A percentile compares a stretch with the other conserved stretches of the same genome.
These are phyloP conservation scores for Spodoptera littoralis DNA, from an alignment of 2,888 invertebrate genomes.

Conservation along the genomic window DNA sequence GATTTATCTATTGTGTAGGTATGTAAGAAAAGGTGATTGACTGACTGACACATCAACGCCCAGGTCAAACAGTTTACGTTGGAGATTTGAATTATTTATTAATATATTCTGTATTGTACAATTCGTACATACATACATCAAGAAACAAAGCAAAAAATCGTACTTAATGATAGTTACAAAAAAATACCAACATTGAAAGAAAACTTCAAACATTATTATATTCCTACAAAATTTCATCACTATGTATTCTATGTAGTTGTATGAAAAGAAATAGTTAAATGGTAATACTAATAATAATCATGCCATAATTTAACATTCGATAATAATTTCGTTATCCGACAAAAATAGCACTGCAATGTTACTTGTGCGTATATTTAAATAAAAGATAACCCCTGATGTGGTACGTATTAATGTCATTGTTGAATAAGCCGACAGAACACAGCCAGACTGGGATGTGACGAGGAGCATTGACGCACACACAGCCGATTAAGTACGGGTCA, in stretches of 20 bases:
- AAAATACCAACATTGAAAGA: slow-evolving; percentile 1
- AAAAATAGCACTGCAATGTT: slow-evolving; percentile 70
- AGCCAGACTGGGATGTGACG: slow-evolving; percentile 43
- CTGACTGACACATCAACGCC: slow-evolving; percentile 39
- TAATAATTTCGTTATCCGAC: slow-evolving; percentile 59
- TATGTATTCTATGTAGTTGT: not conserved
- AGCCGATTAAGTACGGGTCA: slow-evolving; percentile 55
- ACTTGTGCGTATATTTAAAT: slow-evolving; percentile 62
- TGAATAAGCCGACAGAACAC: slow-evolving; percentile 47
- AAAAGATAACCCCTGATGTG: slow-evolving; percentile 71
- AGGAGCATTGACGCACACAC: slow-evolving; percentile 53
- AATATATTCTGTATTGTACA: slow-evolving; percentile 40
- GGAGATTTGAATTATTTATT: slow-evolving; percentile 43
- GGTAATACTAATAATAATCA: slow-evolving; percentile 18
- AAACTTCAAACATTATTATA: not conserved
- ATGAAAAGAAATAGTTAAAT: slow-evolving; percentile 8
- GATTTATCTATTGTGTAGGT: slow-evolving; percentile 32
- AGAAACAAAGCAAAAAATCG: slow-evolving; percentile 11
- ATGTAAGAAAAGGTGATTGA: slow-evolving; percentile 40
- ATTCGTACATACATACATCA: slow-evolving; percentile 29
- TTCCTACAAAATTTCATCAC: slow-evolving; percentile 30
- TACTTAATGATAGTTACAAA: slow-evolving; percentile 7
- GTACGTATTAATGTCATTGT: slow-evolving; percentile 57
- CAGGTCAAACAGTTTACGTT: slow-evolving; percentile 39
- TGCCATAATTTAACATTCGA: slow-evolving; percentile 29